Percentiles rank a stretch among this genome's conserved stretches.
phyloP scores from a whole-genome alignment of 2,113 vertebrate genomes.

The Thamnophis sirtalis region DNA sequence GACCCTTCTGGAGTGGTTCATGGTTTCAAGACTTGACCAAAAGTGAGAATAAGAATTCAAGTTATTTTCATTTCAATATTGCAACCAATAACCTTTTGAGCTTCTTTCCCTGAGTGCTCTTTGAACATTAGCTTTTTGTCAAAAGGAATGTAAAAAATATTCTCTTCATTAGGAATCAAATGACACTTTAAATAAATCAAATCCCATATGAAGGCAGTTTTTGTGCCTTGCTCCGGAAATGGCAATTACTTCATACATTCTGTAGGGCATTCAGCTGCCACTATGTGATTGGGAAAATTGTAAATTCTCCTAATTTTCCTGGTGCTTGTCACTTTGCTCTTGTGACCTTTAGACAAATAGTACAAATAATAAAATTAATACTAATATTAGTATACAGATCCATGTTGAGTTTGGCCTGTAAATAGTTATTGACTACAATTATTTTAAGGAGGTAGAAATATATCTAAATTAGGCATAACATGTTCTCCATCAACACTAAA shows the following conservation, averaged over 20 bases:
- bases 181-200: conserved; percentile 16
- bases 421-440: not conserved
- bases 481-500: not conserved
- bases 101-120: not conserved
- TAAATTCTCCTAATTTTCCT: not conserved
- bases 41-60: conserved; percentile 23
- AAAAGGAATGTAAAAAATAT: not conserved
- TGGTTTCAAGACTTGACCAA: not conserved
- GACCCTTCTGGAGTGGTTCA: not conserved
- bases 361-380: not conserved
- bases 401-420: not conserved
- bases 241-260: not conserved
- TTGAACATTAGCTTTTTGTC: conserved; percentile 23
- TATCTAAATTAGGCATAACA: not conserved
- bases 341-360: not conserved
- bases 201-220: not conserved
- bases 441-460: not conserved
- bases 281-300: not conserved
- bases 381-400: not conserved
- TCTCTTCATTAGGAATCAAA: conserved; percentile 10
- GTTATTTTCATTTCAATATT: not conserved
- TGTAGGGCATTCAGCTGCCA: conserved; percentile 11
- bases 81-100: conserved; percentile 20
- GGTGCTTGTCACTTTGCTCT: not conserved
- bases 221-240: not conserved